These are phyloP conservation scores for Thamnophis elegans DNA, from an alignment of 2,797 vertebrate species.

Conservation along the genomic window DNA sequence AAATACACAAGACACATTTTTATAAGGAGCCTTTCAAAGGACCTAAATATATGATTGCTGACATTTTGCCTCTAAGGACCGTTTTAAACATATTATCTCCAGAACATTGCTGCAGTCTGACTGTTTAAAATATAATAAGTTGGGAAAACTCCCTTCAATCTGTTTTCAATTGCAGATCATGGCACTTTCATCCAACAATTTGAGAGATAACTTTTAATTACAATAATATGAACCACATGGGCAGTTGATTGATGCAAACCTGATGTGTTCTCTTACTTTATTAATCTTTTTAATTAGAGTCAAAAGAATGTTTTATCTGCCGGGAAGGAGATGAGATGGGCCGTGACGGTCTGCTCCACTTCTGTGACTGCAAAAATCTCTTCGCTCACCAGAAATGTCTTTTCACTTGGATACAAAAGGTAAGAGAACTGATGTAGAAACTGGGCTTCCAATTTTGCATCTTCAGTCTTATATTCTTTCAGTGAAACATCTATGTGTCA, in stretches of 20 bases:
- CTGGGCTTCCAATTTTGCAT: slow-evolving; percentile 38
- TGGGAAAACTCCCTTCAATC: slow-evolving; percentile 66
- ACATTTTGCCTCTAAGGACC: slow-evolving; percentile 56
- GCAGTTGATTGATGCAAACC: slow-evolving; percentile 74
- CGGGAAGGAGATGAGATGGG: slow-evolving; percentile 72
- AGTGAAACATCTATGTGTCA: background rate
- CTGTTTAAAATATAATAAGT: slow-evolving; percentile 64
- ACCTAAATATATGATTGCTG: slow-evolving; percentile 52
- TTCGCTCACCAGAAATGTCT: slow-evolving; percentile 69
- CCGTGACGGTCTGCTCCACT: slow-evolving; percentile 72
- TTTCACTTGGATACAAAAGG: slow-evolving; percentile 74
- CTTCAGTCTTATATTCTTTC: slow-evolving; percentile 19
- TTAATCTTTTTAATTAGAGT: slow-evolving; percentile 80
- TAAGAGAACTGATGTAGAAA: slow-evolving; percentile 45
- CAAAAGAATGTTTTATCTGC: slow-evolving; percentile 83
- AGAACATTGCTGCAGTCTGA: slow-evolving; percentile 52
- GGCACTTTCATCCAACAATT: slow-evolving; percentile 74
- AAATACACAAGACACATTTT: slow-evolving; percentile 42
- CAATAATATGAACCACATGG: slow-evolving; percentile 77
- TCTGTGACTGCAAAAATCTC: slow-evolving; percentile 74
- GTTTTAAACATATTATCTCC: slow-evolving; percentile 52
- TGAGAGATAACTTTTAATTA: slow-evolving; percentile 79
- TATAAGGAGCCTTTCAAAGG: slow-evolving; percentile 45
- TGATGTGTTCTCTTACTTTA: slow-evolving; percentile 74
- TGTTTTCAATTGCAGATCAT: slow-evolving; percentile 77